Conservation (phyloP, 2,888 invertebrate genomes). For the Actias luna region DNA sequence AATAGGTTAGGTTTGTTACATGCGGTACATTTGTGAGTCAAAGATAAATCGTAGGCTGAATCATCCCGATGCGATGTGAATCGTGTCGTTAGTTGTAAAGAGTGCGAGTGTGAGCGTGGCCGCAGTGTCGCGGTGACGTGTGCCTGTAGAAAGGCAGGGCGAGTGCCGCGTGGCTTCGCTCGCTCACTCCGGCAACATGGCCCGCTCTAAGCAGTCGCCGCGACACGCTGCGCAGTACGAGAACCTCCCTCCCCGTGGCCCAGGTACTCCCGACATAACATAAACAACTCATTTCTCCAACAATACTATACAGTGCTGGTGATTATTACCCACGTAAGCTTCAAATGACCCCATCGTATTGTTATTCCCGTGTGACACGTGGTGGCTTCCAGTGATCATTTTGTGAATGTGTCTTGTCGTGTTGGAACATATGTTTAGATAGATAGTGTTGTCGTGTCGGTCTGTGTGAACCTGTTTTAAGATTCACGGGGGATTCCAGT, state of each 20-base stretch:
- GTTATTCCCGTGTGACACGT: not conserved
- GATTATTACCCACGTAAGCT: not conserved
- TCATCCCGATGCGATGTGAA: slow-evolving; percentile 10
- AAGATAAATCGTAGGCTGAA: not conserved
- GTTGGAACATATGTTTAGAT: slow-evolving; percentile 2
- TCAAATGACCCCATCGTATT: not conserved
- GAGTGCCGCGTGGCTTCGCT: slow-evolving; percentile 49
- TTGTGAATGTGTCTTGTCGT: not conserved
- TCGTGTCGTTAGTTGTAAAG: slow-evolving; percentile 7
- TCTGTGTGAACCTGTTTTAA: not conserved
- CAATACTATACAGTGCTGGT: not conserved
- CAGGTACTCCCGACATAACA: slow-evolving; percentile 54
- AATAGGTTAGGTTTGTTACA: too few species aligned
- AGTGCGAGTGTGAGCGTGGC: slow-evolving; percentile 19
- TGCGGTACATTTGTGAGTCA: not conserved
- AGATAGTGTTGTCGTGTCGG: not conserved
- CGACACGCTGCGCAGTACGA: slow-evolving; percentile 70
- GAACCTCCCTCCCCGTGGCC: slow-evolving; percentile 74
- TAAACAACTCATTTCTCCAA: not conserved
- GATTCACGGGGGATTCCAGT: not conserved
- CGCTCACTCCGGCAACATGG: slow-evolving; percentile 75
- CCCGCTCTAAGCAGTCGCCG: slow-evolving; percentile 76
- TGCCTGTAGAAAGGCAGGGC: slow-evolving; percentile 39
- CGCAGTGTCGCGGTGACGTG: slow-evolving; percentile 32
- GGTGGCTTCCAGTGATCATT: not conserved